phyloP scores from a whole-genome alignment of 2,797 vertebrate genomes.

The Antennarius maculatus region DNA sequence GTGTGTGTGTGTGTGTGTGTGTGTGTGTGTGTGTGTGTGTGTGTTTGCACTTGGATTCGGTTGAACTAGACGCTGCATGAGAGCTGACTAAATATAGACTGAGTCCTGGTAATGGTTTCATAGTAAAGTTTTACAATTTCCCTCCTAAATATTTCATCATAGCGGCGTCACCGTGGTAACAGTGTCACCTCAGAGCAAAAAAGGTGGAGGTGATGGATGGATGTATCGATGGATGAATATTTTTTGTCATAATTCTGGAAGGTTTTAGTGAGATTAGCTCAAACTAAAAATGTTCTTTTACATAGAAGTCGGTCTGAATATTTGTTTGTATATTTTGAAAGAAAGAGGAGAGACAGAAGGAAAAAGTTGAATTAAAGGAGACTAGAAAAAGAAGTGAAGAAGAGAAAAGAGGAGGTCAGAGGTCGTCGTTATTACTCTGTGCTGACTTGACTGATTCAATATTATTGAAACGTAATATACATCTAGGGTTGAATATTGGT shows the following conservation, averaged over 20 bases:
- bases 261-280: too few relatives aligned
- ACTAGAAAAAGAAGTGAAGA: not conserved
- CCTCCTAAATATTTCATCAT: not conserved
- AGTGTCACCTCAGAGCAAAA: too few relatives aligned
- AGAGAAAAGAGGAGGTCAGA: not conserved
- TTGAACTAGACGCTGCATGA: constrained; percentile 8
- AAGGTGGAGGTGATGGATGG: too few relatives aligned
- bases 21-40: too few relatives aligned
- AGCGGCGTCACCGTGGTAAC: too few relatives aligned
- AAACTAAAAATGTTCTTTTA: not conserved
- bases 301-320: not conserved
- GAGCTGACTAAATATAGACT: constrained; percentile 16
- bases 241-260: too few relatives aligned
- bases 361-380: not conserved
- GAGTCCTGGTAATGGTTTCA: not conserved
- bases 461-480: too few relatives aligned
- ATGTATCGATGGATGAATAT: too few relatives aligned
- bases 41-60: too few relatives aligned
- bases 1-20: constrained; percentile 17
- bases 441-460: too few relatives aligned
- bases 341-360: not conserved
- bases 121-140: not conserved
- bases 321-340: not conserved
- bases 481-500: too few relatives aligned
- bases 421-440: too few relatives aligned